Evolutionary conservation across 2,113 vertebrate genomes (phyloP).

Genomic region (Hippocampus guttulatus): DNA sequence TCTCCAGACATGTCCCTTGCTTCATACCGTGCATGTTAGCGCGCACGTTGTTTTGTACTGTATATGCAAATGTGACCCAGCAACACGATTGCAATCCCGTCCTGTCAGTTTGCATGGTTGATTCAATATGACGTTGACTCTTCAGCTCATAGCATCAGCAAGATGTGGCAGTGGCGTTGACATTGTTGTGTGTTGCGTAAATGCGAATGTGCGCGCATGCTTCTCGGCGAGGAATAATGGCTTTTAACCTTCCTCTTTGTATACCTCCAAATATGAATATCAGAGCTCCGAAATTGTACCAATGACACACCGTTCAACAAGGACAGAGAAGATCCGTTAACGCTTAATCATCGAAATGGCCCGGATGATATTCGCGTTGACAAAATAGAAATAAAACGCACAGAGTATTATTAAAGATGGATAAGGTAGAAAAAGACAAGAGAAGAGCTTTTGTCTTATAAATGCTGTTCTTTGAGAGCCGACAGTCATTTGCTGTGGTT

Average conservation of each 20-base stretch:
- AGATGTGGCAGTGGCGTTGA: neutral
- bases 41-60: neutral
- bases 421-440: too few species aligned
- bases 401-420: too few species aligned
- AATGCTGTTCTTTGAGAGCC: neutral
- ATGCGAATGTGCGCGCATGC: too few species aligned
- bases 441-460: neutral
- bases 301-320: neutral
- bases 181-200: too few species aligned
- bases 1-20: neutral
- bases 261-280: neutral
- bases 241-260: too few species aligned
- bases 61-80: neutral
- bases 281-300: neutral
- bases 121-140: neutral
- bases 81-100: neutral
- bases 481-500: neutral
- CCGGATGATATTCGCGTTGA: too few species aligned
- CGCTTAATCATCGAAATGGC: too few species aligned
- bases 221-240: too few species aligned
- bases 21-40: neutral
- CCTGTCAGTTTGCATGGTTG: too few species aligned
- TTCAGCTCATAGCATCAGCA: neutral
- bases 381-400: neutral
- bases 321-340: too few species aligned